Percentiles rank a stretch among this genome's conserved stretches.
Evolutionary conservation across 2,797 vertebrate genomes (phyloP).

Genomic region (Siniperca obscura): DNA sequence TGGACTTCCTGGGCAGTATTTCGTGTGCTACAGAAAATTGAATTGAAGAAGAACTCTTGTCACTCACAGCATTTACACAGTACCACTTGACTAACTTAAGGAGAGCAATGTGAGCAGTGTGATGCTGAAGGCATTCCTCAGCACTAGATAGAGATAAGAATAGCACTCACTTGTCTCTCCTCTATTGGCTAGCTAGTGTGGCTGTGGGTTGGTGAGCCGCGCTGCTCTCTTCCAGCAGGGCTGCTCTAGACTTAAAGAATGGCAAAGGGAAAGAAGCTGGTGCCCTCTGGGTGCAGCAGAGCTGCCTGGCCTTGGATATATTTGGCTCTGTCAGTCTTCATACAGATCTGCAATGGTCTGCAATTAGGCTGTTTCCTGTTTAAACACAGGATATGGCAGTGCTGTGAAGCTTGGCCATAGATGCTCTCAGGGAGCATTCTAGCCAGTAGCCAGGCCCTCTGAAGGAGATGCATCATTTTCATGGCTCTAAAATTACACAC

Average conservation of each 20-base stretch:
- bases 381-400: conserved; percentile 65
- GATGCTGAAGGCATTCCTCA: conserved; percentile 64
- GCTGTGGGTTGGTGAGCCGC: conserved; percentile 47
- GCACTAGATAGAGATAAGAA: conserved; percentile 61
- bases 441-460: conserved; percentile 28
- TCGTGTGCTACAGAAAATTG: not conserved
- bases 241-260: conserved; percentile 41
- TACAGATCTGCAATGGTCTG: conserved; percentile 74
- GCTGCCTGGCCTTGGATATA: conserved; percentile 67
- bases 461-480: conserved; percentile 34
- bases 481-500: conserved; percentile 44
- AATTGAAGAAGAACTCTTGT: conserved; percentile 15
- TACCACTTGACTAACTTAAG: conserved; percentile 50
- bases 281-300: conserved; percentile 62
- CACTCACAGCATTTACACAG: conserved; percentile 19
- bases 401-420: conserved; percentile 53
- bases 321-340: conserved; percentile 76
- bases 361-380: conserved; percentile 84
- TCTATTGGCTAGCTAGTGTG: conserved; percentile 42
- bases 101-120: conserved; percentile 48
- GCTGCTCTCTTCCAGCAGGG: conserved; percentile 41
- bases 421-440: conserved; percentile 35
- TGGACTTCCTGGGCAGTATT: not conserved
- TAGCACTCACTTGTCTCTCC: conserved; percentile 59
- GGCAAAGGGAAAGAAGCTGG: conserved; percentile 31